Evolutionary conservation across 2,113 vertebrate species (phyloP).

Genomic region (Acrocephalus arundinaceus): DNA sequence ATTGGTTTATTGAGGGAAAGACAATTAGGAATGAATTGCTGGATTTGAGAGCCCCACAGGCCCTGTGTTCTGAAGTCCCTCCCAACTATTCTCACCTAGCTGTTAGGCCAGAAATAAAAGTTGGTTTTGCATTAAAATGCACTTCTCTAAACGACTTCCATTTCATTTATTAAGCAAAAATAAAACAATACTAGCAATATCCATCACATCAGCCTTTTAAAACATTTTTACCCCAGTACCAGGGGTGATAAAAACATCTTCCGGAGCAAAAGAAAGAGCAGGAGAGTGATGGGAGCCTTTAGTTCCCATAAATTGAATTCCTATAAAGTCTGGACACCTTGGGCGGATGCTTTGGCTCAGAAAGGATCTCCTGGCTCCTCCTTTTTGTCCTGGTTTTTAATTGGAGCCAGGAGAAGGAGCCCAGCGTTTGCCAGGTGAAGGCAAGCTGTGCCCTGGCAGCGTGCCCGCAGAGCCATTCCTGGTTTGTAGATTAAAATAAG

Average conservation of each 20-base stretch:
- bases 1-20: not conserved
- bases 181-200: not conserved
- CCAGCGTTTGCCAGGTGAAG: constrained; percentile 28
- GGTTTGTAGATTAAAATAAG: constrained; percentile 38
- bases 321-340: constrained; percentile 37
- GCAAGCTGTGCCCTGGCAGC: constrained; percentile 38
- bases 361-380: constrained; percentile 30
- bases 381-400: constrained; percentile 16
- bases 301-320: constrained; percentile 38
- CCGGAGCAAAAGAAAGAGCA: not conserved
- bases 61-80: not conserved
- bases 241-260: constrained; percentile 3
- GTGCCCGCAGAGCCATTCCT: constrained; percentile 18
- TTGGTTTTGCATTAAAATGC: not conserved
- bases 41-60: not conserved
- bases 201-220: not conserved
- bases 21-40: not conserved
- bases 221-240: not conserved
- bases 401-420: constrained; percentile 42
- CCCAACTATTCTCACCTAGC: not conserved
- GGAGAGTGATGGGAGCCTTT: not conserved
- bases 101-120: not conserved
- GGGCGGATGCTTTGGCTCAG: constrained; percentile 39
- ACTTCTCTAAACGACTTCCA: not conserved
- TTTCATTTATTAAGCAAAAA: not conserved